Base-by-base conservation (phyloP, 1,140 invertebrate genomes). In the Zaprionus ghesquierei region DNA sequence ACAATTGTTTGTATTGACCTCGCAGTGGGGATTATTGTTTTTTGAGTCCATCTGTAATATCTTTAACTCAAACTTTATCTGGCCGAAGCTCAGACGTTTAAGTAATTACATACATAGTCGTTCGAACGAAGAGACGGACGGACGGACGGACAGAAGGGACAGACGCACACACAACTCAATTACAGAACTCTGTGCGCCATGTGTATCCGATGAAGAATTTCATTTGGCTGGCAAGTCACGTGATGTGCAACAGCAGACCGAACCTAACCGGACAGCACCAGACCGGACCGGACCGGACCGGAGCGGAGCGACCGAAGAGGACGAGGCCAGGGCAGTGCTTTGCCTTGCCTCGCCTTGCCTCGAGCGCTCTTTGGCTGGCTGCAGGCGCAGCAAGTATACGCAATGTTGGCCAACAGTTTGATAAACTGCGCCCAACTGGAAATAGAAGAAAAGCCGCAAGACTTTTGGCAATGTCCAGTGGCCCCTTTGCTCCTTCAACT, bases 181-280 rank as follows among this genome's bases (percentile, higher is more conserved):
- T 81, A 81, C 74, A 79, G 60, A 65, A 77, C 53, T 49, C 31
- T 38, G 41, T 75, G 65, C 69, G 72, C 77, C 72, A 80, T 72
- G 72, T 80, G 77, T 62, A 77, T 60, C 38, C 65, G 44, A 55
- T 60, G 51, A 79, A 61, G 73, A 69, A 76, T 81, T 81, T 81
- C 78, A 80, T 81, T 81, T 81, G 73, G 78, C 29, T 72, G 77
- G 62, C 78, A 81, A 77, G 78, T 81, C 78, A 81, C 78, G 78
- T 81, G 78, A 81, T 77, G 78, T 81, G 78, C 78, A 81, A 81
- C 78, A 80, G 78, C 76, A 61, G 75, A 68, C 44, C 58, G 46
- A 27, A 41, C 29, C 15, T 15, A 29, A 29, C 22, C 9, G 13
- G 13, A 23, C 23, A 12, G 22, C 13, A 51, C 49, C 4, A 13